Evolutionary conservation across 1,140 invertebrate genomes (phyloP).

Genomic region (Bombus confusus): DNA sequence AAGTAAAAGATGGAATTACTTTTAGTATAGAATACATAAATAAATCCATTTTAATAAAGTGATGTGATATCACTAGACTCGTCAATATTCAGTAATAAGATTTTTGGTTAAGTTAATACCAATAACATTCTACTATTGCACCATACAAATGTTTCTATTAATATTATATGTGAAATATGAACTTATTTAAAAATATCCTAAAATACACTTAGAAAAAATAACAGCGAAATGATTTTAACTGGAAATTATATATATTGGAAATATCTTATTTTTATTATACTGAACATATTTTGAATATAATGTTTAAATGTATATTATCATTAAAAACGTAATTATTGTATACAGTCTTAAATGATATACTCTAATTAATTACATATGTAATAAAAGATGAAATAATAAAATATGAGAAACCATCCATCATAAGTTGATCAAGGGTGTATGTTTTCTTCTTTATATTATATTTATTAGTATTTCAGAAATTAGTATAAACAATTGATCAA

Average conservation of each 20-base stretch:
- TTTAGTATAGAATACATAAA: not conserved
- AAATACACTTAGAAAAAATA: not conserved
- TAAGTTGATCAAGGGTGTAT: not conserved
- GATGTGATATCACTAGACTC: not conserved
- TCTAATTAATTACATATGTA: constrained; percentile 2
- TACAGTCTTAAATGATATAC: not conserved
- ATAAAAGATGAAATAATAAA: constrained; percentile 7
- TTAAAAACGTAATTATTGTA: not conserved
- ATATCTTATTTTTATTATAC: not conserved
- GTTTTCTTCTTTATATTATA: not conserved
- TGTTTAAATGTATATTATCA: not conserved
- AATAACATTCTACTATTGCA: not conserved
- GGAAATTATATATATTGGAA: not conserved
- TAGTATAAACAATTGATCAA: too few relatives aligned
- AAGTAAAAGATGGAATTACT: not conserved
- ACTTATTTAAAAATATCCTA: not conserved
- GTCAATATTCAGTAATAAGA: not conserved
- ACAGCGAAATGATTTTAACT: not conserved
- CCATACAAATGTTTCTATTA: not conserved
- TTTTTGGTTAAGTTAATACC: not conserved
- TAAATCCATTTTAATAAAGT: not conserved
- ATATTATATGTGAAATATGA: not conserved
- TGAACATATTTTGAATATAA: constrained; percentile 7
- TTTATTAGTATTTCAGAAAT: not conserved
- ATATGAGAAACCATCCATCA: not conserved